phyloP scores from a whole-genome alignment of 2,797 vertebrate species.

The Phaenicophaeus curvirostris region DNA sequence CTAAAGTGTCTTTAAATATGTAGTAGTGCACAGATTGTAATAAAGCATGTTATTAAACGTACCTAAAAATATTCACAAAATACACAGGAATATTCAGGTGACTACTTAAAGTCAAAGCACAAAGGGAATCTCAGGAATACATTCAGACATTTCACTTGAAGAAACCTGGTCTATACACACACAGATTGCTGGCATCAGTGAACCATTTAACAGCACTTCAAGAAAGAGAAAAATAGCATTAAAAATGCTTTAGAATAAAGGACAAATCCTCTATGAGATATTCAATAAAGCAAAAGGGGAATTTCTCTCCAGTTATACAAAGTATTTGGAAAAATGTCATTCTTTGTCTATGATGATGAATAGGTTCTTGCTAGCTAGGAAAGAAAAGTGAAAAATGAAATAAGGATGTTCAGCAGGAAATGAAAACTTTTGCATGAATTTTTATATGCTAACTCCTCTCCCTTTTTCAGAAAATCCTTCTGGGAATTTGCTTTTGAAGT shows the following conservation, averaged over 20 bases:
- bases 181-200: background rate
- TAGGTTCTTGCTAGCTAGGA: background rate
- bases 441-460: background rate
- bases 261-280: constrained; percentile 15
- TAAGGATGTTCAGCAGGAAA: background rate
- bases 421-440: background rate
- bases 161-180: background rate
- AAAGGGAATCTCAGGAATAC: background rate
- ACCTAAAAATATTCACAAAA: background rate
- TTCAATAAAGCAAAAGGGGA: constrained; percentile 23
- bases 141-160: background rate
- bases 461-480: background rate
- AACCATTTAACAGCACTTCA: background rate
- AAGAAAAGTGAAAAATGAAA: background rate
- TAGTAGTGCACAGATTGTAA: background rate
- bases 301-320: constrained; percentile 25
- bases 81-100: background rate
- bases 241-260: background rate
- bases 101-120: background rate
- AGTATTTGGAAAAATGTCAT: constrained; percentile 39
- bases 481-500: background rate
- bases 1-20: background rate
- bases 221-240: background rate
- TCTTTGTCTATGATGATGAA: constrained; percentile 40
- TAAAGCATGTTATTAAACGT: background rate